Evolutionary conservation across 2,888 invertebrate genomes (phyloP), one percentile per base, ranked within the genome.

Genomic region (Crepidodera aurea): DNA sequence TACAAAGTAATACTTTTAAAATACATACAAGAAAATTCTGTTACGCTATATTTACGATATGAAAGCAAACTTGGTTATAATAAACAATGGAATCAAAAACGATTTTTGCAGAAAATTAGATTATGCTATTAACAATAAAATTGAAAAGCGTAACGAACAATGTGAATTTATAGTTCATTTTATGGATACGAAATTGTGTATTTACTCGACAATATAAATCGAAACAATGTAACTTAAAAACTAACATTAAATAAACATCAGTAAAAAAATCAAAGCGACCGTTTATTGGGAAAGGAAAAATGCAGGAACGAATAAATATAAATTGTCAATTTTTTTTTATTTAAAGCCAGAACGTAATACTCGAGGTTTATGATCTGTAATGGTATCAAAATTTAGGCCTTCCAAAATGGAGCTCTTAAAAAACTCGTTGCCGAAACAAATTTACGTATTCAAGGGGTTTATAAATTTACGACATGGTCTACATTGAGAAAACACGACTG

Each of bases 131-230:
- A 16, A 42, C 42, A 42, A 42, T 42, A 42, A 42, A 42, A 42
- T 3, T 42, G 42, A 42, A 16, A 18, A 42, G 16, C 42, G 18
- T 42, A 42, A 39, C 39, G 39, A 39, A 39, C 39, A 39, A 39
- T 39, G 42, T n/a, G 42, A 19, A 42, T 42, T 42, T 42, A 42
- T 42, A 42, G 42, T 42, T 42, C 42, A 19, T 42, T 42, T 42
- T 42, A 42, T 42, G 42, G 39, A 39, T 25, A 6, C 2, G 39
- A 39, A 12, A 6, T n/a, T 42, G 42, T 42, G n/a, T n/a, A n/a
- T n/a, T 10, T 42, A 42, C 8, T 29, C 10, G 29, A 8, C 6
- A 8, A 29, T 29, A 7, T 10, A 5, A 10, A 42, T 42, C 7
- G 42, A 15, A 42, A 42, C 42, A 42, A n/a, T 42, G 42, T 42